Conservation (phyloP, 2,888 invertebrate species). For the Athetis lepigone region DNA sequence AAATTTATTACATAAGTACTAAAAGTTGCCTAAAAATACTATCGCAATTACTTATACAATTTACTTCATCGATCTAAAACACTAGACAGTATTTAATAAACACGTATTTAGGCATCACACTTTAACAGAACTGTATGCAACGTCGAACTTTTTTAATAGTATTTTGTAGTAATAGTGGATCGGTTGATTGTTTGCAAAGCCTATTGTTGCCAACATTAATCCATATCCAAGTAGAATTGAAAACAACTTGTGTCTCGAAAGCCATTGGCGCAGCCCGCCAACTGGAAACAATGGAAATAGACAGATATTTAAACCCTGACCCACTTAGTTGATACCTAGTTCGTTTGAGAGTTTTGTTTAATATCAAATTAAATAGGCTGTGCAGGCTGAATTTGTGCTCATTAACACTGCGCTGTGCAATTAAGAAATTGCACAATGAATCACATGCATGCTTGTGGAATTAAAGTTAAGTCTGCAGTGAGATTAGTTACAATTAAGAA, state of each 20-base stretch:
- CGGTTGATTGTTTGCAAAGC: conserved; percentile 92
- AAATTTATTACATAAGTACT: conserved; percentile 24
- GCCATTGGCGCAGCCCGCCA: conserved; percentile 89
- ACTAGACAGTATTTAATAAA: conserved; percentile 20
- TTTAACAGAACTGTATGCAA: conserved; percentile 80
- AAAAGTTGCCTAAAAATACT: conserved; percentile 24
- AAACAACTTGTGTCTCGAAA: conserved; percentile 91
- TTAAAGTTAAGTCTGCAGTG: no score
- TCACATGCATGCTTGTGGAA: no score
- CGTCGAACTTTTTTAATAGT: conserved; percentile 85
- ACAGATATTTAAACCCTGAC: not conserved
- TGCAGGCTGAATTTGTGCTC: no score
- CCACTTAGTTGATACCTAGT: not conserved
- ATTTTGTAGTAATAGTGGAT: conserved; percentile 92
- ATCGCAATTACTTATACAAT: conserved; percentile 43
- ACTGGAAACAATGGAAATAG: conserved; percentile 68
- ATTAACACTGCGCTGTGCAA: no score
- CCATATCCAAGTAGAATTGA: conserved; percentile 92
- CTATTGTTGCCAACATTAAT: conserved; percentile 91
- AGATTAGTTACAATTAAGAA: no score
- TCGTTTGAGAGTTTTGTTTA: no score
- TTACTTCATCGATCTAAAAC: conserved; percentile 41
- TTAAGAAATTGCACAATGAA: no score
- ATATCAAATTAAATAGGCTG: no score
- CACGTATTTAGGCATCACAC: conserved; percentile 63